These are phyloP conservation scores for Caloenas nicobarica DNA, from an alignment of 2,113 vertebrate species.

Conservation along the genomic window DNA sequence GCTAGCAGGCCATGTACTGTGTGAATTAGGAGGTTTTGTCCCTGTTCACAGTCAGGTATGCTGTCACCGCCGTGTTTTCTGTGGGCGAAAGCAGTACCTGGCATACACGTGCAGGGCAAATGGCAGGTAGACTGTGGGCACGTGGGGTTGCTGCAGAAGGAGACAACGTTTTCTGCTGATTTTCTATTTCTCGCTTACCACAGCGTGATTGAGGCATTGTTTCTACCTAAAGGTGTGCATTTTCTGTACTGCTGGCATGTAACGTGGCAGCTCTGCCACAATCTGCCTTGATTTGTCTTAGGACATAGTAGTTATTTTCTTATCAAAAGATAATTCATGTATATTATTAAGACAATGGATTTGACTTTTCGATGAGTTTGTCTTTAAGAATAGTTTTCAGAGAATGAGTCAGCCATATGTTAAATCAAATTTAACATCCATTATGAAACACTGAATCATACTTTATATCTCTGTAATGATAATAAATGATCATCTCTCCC, in stretches of 20 bases:
- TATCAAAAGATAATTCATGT: conserved; percentile 53
- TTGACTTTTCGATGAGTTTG: conserved; percentile 76
- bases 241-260: background rate
- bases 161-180: rapidly evolving
- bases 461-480: conserved; percentile 81
- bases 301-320: conserved; percentile 40
- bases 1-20: background rate
- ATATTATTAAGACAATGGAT: conserved; percentile 72
- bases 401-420: conserved; percentile 80
- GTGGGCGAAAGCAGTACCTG: background rate
- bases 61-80: background rate
- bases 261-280: background rate
- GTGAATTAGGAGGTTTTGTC: background rate
- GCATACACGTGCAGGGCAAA: background rate
- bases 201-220: background rate
- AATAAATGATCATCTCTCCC: conserved; percentile 78
- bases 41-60: background rate
- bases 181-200: background rate
- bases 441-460: conserved; percentile 81
- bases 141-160: background rate
- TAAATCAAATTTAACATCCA: conserved; percentile 84
- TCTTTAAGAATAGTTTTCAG: conserved; percentile 78
- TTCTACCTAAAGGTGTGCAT: background rate
- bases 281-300: conserved; percentile 32
- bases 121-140: background rate